A percentile compares a stretch with the other conserved stretches of the same genome.
Conservation (phyloP, 2,113 vertebrate species). For the Gopherus flavomarginatus region DNA sequence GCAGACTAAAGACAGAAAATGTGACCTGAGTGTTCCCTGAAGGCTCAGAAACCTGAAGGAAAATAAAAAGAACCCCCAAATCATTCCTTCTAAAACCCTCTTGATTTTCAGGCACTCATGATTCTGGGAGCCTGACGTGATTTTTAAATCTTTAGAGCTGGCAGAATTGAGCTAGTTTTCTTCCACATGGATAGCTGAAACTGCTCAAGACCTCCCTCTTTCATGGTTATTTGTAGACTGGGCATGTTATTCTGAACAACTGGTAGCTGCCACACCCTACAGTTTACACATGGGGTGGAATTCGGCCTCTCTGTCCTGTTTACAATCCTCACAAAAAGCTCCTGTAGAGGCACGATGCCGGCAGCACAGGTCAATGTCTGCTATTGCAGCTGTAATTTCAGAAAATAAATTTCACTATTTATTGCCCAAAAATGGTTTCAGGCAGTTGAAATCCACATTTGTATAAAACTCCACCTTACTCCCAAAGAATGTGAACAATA, state of each 20-base stretch:
- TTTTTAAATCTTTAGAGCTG: neutral
- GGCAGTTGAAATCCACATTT: neutral
- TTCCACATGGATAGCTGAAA: neutral
- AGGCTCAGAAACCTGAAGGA: neutral
- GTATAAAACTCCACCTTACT: neutral
- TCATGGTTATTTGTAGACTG: neutral
- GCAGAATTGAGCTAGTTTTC: neutral
- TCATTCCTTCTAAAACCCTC: neutral
- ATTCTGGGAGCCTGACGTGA: neutral
- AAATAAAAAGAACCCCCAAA: neutral
- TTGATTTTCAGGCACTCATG: neutral
- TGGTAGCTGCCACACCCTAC: neutral
- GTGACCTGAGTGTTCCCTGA: neutral
- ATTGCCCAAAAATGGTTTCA: neutral
- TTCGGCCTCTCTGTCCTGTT: neutral
- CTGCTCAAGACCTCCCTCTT: neutral
- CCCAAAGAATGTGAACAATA: neutral
- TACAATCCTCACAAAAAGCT: neutral
- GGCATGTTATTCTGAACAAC: neutral
- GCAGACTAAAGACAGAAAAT: neutral
- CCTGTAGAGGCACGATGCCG: neutral
- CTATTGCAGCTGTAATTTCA: neutral
- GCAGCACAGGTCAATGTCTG: neutral
- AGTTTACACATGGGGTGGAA: neutral
- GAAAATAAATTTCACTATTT: neutral